Percentiles rank a stretch among this genome's conserved stretches.
Conservation (phyloP, 2,888 invertebrate species). For the Lycophotia porphyrea region DNA sequence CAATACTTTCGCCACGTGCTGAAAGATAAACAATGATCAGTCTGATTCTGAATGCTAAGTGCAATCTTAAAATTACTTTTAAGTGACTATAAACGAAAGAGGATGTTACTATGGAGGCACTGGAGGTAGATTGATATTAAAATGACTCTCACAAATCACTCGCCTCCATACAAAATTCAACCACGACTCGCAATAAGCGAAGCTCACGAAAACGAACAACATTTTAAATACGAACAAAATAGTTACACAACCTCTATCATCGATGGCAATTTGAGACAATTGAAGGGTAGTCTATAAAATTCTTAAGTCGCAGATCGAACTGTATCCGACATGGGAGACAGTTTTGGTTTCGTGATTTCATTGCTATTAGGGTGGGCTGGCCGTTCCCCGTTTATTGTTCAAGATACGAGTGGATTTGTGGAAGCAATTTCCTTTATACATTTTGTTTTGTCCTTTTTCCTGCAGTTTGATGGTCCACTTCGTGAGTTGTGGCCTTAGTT, state of each 20-base stretch:
- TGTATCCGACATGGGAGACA: conserved; percentile 83
- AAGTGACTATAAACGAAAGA: neutral
- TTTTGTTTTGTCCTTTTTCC: conserved; percentile 90
- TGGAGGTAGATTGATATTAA: neutral
- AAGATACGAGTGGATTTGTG: conserved; percentile 91
- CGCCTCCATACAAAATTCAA: neutral
- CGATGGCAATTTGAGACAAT: conserved; percentile 66
- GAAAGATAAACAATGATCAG: neutral
- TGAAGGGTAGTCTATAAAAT: conserved; percentile 77
- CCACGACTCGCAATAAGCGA: neutral
- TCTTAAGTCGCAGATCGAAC: conserved; percentile 79
- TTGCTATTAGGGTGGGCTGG: conserved; percentile 89
- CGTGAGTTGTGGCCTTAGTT: conserved; percentile 87
- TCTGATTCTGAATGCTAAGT: neutral
- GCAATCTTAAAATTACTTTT: rapidly evolving
- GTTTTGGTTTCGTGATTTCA: conserved; percentile 90
- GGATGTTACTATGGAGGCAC: neutral
- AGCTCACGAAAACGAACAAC: conserved; percentile 9
- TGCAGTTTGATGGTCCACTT: conserved; percentile 89
- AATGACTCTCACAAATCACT: neutral
- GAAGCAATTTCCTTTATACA: conserved; percentile 91
- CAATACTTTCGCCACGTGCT: neutral
- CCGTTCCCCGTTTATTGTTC: conserved; percentile 89
- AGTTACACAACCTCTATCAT: conserved; percentile 49
- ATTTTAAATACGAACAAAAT: conserved; percentile 42